Evolutionary conservation across 2,113 vertebrate species (phyloP).

Genomic region (Sturnus vulgaris): DNA sequence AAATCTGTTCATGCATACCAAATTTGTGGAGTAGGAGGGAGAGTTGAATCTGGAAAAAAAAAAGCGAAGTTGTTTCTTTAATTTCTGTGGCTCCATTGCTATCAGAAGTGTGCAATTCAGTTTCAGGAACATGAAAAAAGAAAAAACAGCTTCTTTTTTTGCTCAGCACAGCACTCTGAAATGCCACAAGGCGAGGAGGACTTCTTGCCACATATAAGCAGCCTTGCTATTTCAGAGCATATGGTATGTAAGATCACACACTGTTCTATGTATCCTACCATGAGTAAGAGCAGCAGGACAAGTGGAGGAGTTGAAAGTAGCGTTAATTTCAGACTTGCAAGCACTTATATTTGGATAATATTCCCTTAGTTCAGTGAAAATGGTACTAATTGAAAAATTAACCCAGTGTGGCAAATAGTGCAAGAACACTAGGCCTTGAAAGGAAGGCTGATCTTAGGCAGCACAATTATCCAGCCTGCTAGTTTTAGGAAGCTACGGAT

Average conservation of each 20-base stretch:
- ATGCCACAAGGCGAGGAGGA: neutral
- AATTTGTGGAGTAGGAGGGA: neutral
- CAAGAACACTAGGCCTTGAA: neutral
- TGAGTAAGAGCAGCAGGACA: neutral
- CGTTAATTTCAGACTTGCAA: neutral
- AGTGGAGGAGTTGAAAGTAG: neutral
- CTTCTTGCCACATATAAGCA: neutral
- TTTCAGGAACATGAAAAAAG: neutral
- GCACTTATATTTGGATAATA: neutral
- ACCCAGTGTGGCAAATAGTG: neutral
- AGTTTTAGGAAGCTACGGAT: neutral
- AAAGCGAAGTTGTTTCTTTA: neutral
- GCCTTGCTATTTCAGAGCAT: neutral
- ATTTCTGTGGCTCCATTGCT: neutral
- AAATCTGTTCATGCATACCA: neutral
- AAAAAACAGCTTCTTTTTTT: neutral
- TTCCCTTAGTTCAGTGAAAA: neutral
- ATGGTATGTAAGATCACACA: neutral
- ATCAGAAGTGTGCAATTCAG: neutral
- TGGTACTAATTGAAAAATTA: neutral
- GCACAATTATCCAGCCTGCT: neutral
- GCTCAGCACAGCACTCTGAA: neutral
- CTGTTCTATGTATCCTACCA: neutral
- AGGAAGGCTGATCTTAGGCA: neutral
- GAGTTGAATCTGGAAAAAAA: neutral